phyloP scores from a whole-genome alignment of 2,113 vertebrate species.

The Siphamia tubifer region DNA sequence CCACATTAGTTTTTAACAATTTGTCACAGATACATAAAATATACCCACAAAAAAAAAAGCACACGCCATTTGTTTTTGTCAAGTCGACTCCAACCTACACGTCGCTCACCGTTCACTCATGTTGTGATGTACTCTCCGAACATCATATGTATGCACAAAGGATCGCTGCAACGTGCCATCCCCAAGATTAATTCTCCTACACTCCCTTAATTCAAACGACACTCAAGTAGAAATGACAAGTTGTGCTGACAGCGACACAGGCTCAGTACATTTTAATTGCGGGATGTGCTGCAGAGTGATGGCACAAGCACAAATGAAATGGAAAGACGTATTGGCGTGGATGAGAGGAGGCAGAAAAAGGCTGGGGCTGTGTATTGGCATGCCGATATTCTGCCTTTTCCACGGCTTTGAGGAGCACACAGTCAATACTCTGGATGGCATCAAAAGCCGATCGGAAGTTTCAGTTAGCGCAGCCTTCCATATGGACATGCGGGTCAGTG shows the following conservation, averaged over 20 bases:
- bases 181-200: neutral
- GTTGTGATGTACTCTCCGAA: neutral
- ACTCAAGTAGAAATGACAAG: slow-evolving; percentile 14
- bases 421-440: slow-evolving; percentile 10
- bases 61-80: neutral
- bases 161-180: neutral
- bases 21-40: neutral
- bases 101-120: neutral
- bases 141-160: neutral
- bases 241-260: slow-evolving; percentile 29
- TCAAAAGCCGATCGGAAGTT: slow-evolving; percentile 22
- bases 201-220: slow-evolving; percentile 8
- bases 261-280: slow-evolving; percentile 39
- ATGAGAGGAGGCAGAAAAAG: neutral
- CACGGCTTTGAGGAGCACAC: slow-evolving; percentile 14
- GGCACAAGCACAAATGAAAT: slow-evolving; percentile 11
- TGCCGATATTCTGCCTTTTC: slow-evolving; percentile 3
- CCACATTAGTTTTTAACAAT: neutral
- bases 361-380: slow-evolving; percentile 1
- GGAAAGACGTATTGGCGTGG: slow-evolving; percentile 21
- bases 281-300: slow-evolving; percentile 21
- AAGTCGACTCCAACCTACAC: neutral
- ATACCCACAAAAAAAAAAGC: neutral
- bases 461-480: slow-evolving; percentile 4
- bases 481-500: neutral